Evolutionary conservation across 2,113 vertebrate species (phyloP).

Genomic region (Cyphotilapia sp.): DNA sequence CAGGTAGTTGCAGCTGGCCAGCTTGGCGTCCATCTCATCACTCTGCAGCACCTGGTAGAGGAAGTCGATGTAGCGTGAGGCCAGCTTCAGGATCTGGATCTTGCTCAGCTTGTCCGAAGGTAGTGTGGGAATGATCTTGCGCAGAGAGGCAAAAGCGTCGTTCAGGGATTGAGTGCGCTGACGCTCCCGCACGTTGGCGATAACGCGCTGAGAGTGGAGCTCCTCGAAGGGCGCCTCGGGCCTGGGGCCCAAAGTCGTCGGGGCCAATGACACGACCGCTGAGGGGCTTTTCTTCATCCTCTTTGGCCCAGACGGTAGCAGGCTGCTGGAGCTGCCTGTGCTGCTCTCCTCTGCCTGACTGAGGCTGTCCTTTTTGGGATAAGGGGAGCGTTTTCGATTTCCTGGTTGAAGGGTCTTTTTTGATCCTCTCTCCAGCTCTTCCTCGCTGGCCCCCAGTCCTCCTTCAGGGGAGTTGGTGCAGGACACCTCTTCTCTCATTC

Average conservation of each 20-base stretch:
- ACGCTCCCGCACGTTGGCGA: constrained; percentile 84
- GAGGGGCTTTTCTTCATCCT: constrained; percentile 66
- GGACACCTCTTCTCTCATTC: constrained; percentile 79
- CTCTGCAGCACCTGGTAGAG: constrained; percentile 87
- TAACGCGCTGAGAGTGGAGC: constrained; percentile 79
- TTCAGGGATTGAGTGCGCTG: constrained; percentile 86
- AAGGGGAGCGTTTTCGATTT: constrained; percentile 73
- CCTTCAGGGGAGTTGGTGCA: constrained; percentile 80
- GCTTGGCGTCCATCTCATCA: constrained; percentile 83
- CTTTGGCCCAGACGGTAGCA: constrained; percentile 57
- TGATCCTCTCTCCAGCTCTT: constrained; percentile 71
- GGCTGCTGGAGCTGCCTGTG: constrained; percentile 48
- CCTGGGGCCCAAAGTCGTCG: constrained; percentile 62
- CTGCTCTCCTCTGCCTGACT: constrained; percentile 54
- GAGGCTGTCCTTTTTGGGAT: constrained; percentile 55
- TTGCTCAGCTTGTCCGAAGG: constrained; percentile 89
- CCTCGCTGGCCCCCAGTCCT: constrained; percentile 77
- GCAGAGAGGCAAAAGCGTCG: constrained; percentile 82
- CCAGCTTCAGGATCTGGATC: constrained; percentile 87
- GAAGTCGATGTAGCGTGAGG: constrained; percentile 86
- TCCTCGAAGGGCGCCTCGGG: constrained; percentile 77
- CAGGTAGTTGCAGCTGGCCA: constrained; percentile 83
- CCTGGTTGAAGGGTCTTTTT: constrained; percentile 61
- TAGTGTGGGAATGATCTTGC: constrained; percentile 86
- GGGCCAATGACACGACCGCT: constrained; percentile 45